These are phyloP conservation scores for Narcine bancroftii DNA, from an alignment of 2,113 vertebrate genomes.

Conservation along the genomic window DNA sequence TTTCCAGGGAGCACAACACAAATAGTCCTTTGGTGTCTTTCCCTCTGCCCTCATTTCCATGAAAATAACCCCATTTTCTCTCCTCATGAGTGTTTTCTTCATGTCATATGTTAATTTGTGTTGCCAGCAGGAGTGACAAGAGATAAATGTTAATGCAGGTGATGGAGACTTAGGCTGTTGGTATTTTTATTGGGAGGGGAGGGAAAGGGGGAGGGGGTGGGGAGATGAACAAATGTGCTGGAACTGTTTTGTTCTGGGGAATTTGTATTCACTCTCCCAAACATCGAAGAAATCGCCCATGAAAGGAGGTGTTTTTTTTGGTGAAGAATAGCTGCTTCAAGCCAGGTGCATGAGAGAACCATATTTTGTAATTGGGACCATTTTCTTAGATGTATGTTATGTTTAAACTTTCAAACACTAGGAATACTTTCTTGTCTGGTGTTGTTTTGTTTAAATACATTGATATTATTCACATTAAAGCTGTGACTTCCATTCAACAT, in stretches of 20 bases:
- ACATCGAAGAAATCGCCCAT: slow-evolving; percentile 53
- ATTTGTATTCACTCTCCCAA: slow-evolving; percentile 63
- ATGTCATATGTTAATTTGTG: slow-evolving; percentile 81
- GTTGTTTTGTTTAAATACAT: not conserved
- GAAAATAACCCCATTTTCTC: slow-evolving; percentile 78
- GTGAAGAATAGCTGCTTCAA: slow-evolving; percentile 57
- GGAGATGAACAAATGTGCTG: slow-evolving; percentile 45
- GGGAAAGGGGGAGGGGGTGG: slow-evolving; percentile 40
- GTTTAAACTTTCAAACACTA: not conserved
- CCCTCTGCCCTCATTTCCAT: slow-evolving; percentile 86
- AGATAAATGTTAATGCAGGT: slow-evolving; percentile 74
- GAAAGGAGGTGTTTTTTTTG: slow-evolving; percentile 47
- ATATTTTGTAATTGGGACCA: slow-evolving; percentile 34
- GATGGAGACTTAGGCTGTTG: slow-evolving; percentile 57
- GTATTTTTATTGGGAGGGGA: slow-evolving; percentile 57
- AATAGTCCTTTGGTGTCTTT: slow-evolving; percentile 71
- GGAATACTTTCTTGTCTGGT: not conserved
- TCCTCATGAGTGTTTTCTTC: slow-evolving; percentile 60
- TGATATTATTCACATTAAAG: not conserved
- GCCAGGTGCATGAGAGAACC: slow-evolving; percentile 58
- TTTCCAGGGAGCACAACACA: slow-evolving; percentile 86
- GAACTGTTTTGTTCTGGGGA: slow-evolving; percentile 67
- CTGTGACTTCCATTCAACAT: not conserved
- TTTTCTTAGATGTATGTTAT: slow-evolving; percentile 40
- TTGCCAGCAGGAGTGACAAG: slow-evolving; percentile 60